Conservation (phyloP, 2,888 invertebrate species). For the Smittia sp. region DNA sequence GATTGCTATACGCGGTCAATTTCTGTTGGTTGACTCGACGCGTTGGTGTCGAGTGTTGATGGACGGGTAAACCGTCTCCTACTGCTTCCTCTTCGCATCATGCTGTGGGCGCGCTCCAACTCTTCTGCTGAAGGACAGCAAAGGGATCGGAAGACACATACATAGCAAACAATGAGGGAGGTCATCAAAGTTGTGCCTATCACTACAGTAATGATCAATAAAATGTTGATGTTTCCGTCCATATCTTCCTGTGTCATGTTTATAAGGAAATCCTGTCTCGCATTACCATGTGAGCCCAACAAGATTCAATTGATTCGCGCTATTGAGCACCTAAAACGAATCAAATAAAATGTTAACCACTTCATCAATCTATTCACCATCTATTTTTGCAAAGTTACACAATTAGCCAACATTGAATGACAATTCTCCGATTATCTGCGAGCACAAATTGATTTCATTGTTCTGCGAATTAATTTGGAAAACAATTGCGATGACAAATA, state of each 20-base stretch:
- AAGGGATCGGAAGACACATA: conserved; percentile 62
- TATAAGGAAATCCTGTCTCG: background rate
- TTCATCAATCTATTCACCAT: too few species aligned
- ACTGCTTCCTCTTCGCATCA: conserved; percentile 36
- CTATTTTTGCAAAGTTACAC: too few species aligned
- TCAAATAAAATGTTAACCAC: too few species aligned
- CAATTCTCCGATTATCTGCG: too few species aligned
- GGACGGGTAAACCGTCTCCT: conserved; percentile 29
- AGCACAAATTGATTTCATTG: too few species aligned
- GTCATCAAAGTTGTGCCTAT: conserved; percentile 61
- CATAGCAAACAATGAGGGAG: conserved; percentile 63
- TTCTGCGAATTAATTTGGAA: too few species aligned
- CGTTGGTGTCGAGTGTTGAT: conserved; percentile 20
- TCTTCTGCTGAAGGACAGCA: conserved; percentile 59
- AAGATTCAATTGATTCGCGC: too few species aligned
- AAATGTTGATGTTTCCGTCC: conserved; percentile 59
- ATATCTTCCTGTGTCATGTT: conserved; percentile 42
- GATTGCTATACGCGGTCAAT: conserved; percentile 32
- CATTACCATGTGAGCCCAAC: too few species aligned
- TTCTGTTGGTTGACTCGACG: conserved; percentile 39
- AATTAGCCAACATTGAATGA: too few species aligned
- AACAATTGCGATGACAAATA: too few species aligned
- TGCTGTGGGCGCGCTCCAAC: conserved; percentile 40
- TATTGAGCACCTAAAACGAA: too few species aligned
- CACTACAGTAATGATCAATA: conserved; percentile 59